Evolutionary conservation across 2,888 invertebrate genomes (phyloP).

Genomic region (Isotomurus palustris): DNA sequence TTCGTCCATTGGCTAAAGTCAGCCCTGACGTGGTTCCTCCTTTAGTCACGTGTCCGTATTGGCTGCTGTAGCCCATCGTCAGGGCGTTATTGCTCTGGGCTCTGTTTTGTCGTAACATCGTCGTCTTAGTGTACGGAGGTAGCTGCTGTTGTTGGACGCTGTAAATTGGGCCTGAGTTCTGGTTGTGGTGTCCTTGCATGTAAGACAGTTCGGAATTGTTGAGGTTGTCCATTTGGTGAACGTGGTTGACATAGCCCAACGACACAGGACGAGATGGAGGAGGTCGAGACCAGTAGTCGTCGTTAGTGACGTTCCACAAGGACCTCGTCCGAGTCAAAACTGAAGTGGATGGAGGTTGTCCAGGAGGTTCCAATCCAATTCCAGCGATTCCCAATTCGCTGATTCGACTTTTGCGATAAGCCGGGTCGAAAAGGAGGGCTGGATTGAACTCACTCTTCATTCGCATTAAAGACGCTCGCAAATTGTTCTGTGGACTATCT

Average conservation of each 20-base stretch:
- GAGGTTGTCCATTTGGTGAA: constrained; percentile 27
- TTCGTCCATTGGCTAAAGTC: not conserved
- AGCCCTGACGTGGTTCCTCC: constrained; percentile 11
- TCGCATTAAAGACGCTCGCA: constrained; percentile 19
- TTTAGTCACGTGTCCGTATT: not conserved
- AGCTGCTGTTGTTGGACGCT: constrained; percentile 26
- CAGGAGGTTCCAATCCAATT: constrained; percentile 41
- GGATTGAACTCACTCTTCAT: constrained; percentile 44
- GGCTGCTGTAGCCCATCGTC: not conserved
- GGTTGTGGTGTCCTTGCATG: not conserved
- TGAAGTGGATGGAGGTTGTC: constrained; percentile 25
- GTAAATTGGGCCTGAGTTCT: not conserved
- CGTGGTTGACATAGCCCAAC: constrained; percentile 41
- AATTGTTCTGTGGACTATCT: constrained; percentile 5
- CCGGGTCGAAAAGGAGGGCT: constrained; percentile 37
- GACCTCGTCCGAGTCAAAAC: constrained; percentile 35
- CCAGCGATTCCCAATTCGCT: constrained; percentile 44
- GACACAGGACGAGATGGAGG: constrained; percentile 46
- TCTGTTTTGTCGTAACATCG: too few relatives aligned
- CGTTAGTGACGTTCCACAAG: constrained; percentile 42
- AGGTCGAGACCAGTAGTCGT: constrained; percentile 45
- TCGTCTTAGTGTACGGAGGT: not conserved
- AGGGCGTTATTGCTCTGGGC: too few relatives aligned
- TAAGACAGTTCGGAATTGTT: not conserved
- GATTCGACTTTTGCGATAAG: constrained; percentile 41